Evolutionary conservation across 2,797 vertebrate genomes (phyloP).

Genomic region (Gallirallus australis): DNA sequence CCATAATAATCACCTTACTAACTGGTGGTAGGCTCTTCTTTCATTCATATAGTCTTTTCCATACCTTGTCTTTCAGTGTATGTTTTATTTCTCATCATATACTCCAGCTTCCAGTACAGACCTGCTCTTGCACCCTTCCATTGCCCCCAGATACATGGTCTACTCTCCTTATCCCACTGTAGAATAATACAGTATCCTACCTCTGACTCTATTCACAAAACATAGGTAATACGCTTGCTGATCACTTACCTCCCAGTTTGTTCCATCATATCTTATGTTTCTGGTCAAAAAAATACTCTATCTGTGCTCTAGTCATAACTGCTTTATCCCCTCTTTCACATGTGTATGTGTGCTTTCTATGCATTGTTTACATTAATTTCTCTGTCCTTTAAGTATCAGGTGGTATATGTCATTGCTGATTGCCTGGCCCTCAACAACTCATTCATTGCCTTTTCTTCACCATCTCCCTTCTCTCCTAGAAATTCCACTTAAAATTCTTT

Average conservation of each 20-base stretch:
- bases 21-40: background rate
- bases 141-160: background rate
- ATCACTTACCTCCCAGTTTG: background rate
- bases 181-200: background rate
- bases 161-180: background rate
- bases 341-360: background rate
- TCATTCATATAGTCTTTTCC: background rate
- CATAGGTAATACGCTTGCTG: rapidly evolving
- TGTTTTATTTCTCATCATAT: background rate
- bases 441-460: background rate
- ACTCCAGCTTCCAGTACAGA: background rate
- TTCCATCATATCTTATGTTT: background rate
- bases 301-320: background rate
- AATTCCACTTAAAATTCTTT: background rate
- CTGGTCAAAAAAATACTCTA: background rate
- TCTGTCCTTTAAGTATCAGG: background rate
- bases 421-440: background rate
- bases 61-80: background rate
- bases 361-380: background rate
- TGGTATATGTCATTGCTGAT: background rate
- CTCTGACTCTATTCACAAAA: background rate
- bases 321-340: background rate
- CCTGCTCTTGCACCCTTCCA: background rate
- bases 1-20: background rate
- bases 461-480: background rate